Conservation (phyloP, 2,113 vertebrate genomes). For the Colius striatus region DNA sequence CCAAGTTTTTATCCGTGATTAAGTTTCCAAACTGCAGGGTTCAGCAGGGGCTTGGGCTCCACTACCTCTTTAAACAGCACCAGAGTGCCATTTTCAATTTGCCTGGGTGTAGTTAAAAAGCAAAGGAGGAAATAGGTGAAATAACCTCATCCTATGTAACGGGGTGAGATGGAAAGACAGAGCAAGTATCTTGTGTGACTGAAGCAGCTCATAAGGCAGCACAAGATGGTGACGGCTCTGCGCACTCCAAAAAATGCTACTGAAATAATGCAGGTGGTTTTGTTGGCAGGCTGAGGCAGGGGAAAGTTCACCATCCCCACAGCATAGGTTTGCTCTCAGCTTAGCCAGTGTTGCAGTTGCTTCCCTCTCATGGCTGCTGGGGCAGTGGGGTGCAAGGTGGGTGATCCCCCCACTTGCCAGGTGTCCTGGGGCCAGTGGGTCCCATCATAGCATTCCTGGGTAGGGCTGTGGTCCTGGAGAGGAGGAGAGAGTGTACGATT, state of each 20-base stretch:
- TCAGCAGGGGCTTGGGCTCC: background rate
- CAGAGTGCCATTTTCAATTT: background rate
- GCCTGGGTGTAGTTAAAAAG: background rate
- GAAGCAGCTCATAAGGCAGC: rapidly evolving
- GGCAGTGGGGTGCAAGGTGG: too few relatives aligned
- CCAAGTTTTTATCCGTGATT: background rate
- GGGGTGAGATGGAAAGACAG: background rate
- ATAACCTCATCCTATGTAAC: rapidly evolving
- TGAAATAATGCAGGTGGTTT: background rate
- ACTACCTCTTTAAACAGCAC: background rate
- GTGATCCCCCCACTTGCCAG: background rate
- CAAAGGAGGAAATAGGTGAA: background rate
- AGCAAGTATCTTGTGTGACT: background rate
- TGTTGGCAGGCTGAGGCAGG: background rate
- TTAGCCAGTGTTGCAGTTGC: rapidly evolving
- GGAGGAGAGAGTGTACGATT: background rate
- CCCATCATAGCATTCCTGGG: background rate
- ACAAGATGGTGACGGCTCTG: background rate
- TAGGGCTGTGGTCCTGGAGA: background rate
- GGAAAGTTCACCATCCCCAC: background rate
- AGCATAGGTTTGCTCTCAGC: rapidly evolving
- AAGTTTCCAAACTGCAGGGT: background rate
- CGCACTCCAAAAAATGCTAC: background rate
- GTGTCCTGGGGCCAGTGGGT: background rate
- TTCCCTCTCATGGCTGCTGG: background rate